Base-by-base conservation (phyloP, 1,140 invertebrate species). In the Andricus grossulariae region DNA sequence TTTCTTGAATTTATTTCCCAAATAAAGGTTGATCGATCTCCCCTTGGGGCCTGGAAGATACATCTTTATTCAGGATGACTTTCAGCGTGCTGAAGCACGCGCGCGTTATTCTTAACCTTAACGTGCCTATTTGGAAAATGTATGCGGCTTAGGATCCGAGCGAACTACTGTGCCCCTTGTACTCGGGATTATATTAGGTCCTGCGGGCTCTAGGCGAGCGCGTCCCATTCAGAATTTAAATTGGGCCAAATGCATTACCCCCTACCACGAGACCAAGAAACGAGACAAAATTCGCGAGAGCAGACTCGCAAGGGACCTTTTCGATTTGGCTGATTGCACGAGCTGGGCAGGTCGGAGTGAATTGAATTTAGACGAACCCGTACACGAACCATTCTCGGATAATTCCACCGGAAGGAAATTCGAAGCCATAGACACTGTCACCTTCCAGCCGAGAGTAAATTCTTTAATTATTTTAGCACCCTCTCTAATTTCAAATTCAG, bases 111-210 rank as follows among this genome's bases (percentile, higher is more conserved):
- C 82, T 78, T 74, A 80, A 84, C 79, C 75, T 81, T 83, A 84
- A 84, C 82, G 78, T 78, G 79, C 82, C 81, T 84, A 87, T 86
- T 86, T 85, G 78, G 79, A 21, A 85, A 87, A 85, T 86, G 75
- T 84, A 84, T 84, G 80, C 78, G 81, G 74, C 79, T 86, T 85
- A 78, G 78, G 79, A 81, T 79, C 79, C 82, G 78, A 54, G 76
- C 82, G 77, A 83, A 77, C 76, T 57, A 54, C 39, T 72, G 51
- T 72, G 75, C 78, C 79, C 78, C 84, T 85, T 86, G 79, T 87
- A 83, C 76, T 77, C 82, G 39, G 80, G 82, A 86, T 87, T 85
- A 85, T 86, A 85, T 87, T 84, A 87, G 81, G 83, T 84, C 80
- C 82, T 85, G 80, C 66, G 76, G 76, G 74, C 77, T 82, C 80